A percentile compares a stretch with the other conserved stretches of the same genome.
These are phyloP conservation scores for Leptocoma aspasia DNA, from an alignment of 2,113 vertebrate genomes.

Conservation along the genomic window DNA sequence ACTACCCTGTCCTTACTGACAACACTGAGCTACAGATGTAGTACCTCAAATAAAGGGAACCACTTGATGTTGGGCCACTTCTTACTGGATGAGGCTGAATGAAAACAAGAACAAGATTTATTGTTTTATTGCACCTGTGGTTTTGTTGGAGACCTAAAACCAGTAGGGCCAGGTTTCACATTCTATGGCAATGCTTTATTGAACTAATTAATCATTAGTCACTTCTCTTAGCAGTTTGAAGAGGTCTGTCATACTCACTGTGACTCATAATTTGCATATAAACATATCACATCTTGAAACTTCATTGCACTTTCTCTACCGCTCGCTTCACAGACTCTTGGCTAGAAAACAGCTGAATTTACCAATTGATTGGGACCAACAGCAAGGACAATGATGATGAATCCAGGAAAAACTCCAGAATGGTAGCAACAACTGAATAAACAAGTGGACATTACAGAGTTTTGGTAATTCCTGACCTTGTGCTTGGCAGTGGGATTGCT, in stretches of 20 bases:
- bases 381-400: neutral
- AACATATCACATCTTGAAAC: neutral
- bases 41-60: neutral
- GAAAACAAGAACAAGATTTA: neutral
- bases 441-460: neutral
- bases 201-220: neutral
- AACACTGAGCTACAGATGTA: neutral
- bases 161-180: neutral
- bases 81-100: neutral
- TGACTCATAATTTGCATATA: neutral
- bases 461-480: neutral
- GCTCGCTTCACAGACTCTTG: neutral
- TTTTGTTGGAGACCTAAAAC: neutral
- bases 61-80: neutral
- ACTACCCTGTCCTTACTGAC: neutral
- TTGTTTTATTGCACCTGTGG: neutral
- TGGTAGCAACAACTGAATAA: neutral
- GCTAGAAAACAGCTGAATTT: neutral
- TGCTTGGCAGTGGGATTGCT: slow-evolving; percentile 73
- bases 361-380: neutral
- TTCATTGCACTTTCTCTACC: neutral
- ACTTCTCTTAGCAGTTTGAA: neutral
- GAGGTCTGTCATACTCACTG: neutral
- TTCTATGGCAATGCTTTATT: neutral
- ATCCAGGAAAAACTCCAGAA: neutral